phyloP scores from a whole-genome alignment of 2,888 invertebrate genomes.

The Argynnis bischoffii region DNA sequence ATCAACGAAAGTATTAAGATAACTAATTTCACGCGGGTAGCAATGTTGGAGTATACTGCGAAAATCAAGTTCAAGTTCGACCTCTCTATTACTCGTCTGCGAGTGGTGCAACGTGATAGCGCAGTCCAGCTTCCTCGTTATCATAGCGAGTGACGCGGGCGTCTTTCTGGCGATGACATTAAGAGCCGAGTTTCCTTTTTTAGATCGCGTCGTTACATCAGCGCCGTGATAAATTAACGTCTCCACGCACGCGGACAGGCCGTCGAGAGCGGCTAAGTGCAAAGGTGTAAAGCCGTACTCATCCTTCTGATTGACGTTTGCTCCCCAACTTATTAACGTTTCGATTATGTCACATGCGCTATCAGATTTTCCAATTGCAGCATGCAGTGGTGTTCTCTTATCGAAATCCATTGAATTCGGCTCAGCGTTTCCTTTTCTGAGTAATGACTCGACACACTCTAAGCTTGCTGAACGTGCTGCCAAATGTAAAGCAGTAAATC shows the following conservation, averaged over 20 bases:
- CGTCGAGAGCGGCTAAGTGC: conserved; percentile 93
- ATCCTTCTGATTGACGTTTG: conserved; percentile 92
- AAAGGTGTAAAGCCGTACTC: conserved; percentile 93
- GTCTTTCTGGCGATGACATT: conserved; percentile 93
- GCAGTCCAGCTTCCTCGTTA: conserved; percentile 90
- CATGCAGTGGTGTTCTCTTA: conserved; percentile 90
- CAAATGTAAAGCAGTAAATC: conserved; percentile 92
- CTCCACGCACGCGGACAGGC: conserved; percentile 92
- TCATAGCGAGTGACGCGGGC: conserved; percentile 91
- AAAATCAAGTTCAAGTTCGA: conserved; percentile 91
- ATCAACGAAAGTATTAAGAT: conserved; percentile 92
- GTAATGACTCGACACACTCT: conserved; percentile 90
- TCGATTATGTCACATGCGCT: conserved; percentile 91
- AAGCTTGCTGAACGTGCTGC: conserved; percentile 90
- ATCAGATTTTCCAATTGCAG: conserved; percentile 92
- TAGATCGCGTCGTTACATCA: conserved; percentile 93
- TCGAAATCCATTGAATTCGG: conserved; percentile 91
- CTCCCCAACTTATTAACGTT: conserved; percentile 89
- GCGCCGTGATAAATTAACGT: conserved; percentile 92
- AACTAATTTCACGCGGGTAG: conserved; percentile 92
- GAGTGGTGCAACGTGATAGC: conserved; percentile 90
- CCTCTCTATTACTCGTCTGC: conserved; percentile 90
- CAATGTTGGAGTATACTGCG: conserved; percentile 91
- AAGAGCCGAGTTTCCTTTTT: conserved; percentile 92
- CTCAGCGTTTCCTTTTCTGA: conserved; percentile 88